Conservation (phyloP, 2,888 invertebrate genomes). For the Cistogaster globosa region DNA sequence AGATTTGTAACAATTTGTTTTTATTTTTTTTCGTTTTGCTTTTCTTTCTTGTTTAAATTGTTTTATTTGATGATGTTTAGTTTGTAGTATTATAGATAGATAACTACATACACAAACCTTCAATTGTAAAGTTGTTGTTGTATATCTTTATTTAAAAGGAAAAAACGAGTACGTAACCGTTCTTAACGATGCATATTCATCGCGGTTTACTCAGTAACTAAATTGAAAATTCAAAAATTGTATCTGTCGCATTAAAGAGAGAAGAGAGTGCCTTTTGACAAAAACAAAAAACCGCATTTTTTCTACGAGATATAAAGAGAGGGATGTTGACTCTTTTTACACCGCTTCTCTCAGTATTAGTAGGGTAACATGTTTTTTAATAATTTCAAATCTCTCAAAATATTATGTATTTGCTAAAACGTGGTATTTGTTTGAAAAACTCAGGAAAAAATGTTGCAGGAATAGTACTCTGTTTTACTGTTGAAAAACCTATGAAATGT, state of each 20-base stretch:
- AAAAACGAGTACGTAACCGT: constrained; percentile 75
- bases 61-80: constrained; percentile 58
- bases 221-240: constrained; percentile 71
- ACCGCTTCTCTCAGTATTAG: background rate
- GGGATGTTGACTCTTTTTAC: background rate
- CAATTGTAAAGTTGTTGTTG: constrained; percentile 57
- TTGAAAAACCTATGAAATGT: too few species aligned
- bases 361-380: background rate
- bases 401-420: background rate
- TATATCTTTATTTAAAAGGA: constrained; percentile 64
- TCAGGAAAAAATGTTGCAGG: too few species aligned
- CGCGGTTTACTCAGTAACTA: constrained; percentile 81
- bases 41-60: constrained; percentile 60
- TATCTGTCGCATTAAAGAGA: constrained; percentile 66
- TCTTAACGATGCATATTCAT: constrained; percentile 78
- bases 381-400: background rate
- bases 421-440: too few species aligned
- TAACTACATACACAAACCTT: constrained; percentile 55
- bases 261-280: constrained; percentile 60
- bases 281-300: constrained; percentile 38
- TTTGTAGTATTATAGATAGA: constrained; percentile 53
- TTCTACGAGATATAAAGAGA: background rate
- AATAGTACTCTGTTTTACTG: too few species aligned
- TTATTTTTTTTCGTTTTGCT: constrained; percentile 46
- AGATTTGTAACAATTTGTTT: constrained; percentile 47